phyloP scores from a whole-genome alignment of 2,888 invertebrate species.

The Aleiodes testaceus region DNA sequence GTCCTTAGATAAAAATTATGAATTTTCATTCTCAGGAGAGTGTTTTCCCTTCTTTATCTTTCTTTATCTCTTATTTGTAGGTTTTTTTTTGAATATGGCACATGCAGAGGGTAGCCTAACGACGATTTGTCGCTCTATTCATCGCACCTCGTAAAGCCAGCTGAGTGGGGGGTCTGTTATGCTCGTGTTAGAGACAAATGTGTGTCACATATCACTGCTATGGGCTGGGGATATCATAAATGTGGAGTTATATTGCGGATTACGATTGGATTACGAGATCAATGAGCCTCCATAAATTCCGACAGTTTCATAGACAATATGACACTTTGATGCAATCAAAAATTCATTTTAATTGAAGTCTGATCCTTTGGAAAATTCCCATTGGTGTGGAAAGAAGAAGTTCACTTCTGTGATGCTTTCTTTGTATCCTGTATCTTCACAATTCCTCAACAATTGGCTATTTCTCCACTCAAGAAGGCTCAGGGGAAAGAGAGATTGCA shows the following conservation, averaged over 20 bases:
- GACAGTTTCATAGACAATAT: background rate
- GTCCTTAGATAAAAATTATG: background rate
- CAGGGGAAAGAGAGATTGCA: constrained; percentile 16
- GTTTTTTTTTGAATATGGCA: constrained; percentile 29
- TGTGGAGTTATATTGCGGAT: constrained; percentile 58
- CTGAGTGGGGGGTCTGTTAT: constrained; percentile 56
- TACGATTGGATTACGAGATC: constrained; percentile 54
- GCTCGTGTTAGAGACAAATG: constrained; percentile 67
- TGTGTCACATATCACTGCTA: constrained; percentile 67
- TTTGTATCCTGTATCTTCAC: background rate
- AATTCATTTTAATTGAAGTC: background rate
- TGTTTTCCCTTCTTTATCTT: background rate
- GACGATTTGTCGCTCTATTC: constrained; percentile 60
- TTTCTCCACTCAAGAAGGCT: constrained; percentile 20
- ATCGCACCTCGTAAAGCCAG: constrained; percentile 52
- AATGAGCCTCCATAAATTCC: background rate
- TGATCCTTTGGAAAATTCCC: no score
- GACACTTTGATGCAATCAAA: background rate
- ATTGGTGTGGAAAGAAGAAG: no score
- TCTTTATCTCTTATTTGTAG: background rate
- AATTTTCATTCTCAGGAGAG: background rate
- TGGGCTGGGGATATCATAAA: constrained; percentile 56
- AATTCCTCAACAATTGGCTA: constrained; percentile 28
- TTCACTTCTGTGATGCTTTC: no score
- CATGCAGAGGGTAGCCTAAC: constrained; percentile 42